Evolutionary conservation across 2,797 vertebrate genomes (phyloP).

Genomic region (Setipinna tenuifilis): DNA sequence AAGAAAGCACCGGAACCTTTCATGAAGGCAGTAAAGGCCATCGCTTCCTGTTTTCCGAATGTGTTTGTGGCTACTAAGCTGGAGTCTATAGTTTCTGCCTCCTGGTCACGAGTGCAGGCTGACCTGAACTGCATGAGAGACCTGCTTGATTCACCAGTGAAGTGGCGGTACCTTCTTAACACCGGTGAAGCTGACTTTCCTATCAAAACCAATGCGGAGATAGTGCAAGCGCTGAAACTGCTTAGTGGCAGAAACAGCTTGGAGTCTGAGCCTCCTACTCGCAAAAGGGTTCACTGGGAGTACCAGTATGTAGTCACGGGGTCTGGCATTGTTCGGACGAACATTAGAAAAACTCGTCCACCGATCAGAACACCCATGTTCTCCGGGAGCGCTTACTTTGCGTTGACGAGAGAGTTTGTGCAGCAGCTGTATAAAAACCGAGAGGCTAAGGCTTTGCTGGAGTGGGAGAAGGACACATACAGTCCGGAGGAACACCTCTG

Average conservation of each 20-base stretch:
- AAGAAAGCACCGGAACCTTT: slow-evolving; percentile 73
- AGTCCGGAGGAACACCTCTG: slow-evolving; percentile 92
- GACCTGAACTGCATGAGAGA: slow-evolving; percentile 88
- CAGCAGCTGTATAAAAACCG: slow-evolving; percentile 72
- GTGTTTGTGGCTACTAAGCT: slow-evolving; percentile 80
- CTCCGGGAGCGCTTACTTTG: slow-evolving; percentile 85
- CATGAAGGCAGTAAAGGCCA: slow-evolving; percentile 68
- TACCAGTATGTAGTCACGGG: slow-evolving; percentile 67
- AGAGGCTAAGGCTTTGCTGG: slow-evolving; percentile 67
- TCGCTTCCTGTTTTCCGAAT: slow-evolving; percentile 82
- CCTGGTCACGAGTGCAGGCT: slow-evolving; percentile 86
- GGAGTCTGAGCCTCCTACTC: slow-evolving; percentile 72
- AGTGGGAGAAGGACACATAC: slow-evolving; percentile 90
- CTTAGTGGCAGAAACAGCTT: slow-evolving; percentile 81
- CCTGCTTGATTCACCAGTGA: slow-evolving; percentile 70
- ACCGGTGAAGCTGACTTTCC: slow-evolving; percentile 87
- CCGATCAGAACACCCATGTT: slow-evolving; percentile 83
- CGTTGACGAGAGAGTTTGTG: slow-evolving; percentile 81
- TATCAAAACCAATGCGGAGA: slow-evolving; percentile 85
- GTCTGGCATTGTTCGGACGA: slow-evolving; percentile 53
- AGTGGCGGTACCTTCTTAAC: slow-evolving; percentile 85
- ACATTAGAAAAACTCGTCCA: slow-evolving; percentile 65
- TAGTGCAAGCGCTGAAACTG: slow-evolving; percentile 72
- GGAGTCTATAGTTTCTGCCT: slow-evolving; percentile 79
- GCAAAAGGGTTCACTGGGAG: slow-evolving; percentile 76